phyloP scores from a whole-genome alignment of 2,113 vertebrate species.

The Burhinus bistriatus region DNA sequence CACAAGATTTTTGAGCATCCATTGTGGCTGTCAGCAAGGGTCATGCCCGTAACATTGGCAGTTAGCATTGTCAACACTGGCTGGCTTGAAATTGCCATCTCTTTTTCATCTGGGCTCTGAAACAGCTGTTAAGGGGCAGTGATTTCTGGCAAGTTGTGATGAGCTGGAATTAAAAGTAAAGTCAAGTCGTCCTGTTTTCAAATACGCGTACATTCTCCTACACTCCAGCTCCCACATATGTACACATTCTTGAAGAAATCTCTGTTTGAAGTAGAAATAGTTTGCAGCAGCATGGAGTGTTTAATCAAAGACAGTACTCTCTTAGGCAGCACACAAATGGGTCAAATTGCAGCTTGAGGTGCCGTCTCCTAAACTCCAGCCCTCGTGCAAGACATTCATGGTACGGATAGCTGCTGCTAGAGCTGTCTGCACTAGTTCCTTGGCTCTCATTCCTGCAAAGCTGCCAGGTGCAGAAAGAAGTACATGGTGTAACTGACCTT shows the following conservation, averaged over 20 bases:
- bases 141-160: background rate
- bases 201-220: fast-evolving
- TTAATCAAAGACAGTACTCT: background rate
- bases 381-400: background rate
- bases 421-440: background rate
- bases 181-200: background rate
- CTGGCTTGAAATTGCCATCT: background rate
- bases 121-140: background rate
- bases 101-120: background rate
- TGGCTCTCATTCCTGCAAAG: background rate
- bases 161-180: background rate
- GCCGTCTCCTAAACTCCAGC: background rate
- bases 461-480: background rate
- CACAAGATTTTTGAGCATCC: background rate
- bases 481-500: background rate
- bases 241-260: background rate
- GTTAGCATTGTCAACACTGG: background rate
- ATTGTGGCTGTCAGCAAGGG: background rate
- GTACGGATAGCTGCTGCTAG: background rate
- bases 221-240: background rate
- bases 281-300: background rate
- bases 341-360: background rate
- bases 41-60: background rate
- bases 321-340: background rate
- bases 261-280: background rate